Evolutionary conservation across 2,888 invertebrate genomes (phyloP).

Genomic region (Acronicta psi): DNA sequence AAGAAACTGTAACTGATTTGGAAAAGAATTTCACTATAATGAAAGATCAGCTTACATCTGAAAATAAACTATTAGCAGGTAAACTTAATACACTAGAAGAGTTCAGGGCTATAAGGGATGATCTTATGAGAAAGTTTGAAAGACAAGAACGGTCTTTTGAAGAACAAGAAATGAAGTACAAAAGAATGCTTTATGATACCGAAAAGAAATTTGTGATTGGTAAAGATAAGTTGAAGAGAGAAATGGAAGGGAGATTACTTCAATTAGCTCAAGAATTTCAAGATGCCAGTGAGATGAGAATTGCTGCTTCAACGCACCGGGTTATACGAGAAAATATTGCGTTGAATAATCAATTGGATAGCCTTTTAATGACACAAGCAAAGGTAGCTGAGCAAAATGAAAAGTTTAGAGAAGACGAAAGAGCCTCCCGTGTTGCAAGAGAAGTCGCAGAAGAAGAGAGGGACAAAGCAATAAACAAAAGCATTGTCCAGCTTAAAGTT

Average conservation of each 20-base stretch:
- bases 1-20: slow-evolving; percentile 91
- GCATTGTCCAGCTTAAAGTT: slow-evolving; percentile 90
- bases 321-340: slow-evolving; percentile 95
- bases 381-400: slow-evolving; percentile 90
- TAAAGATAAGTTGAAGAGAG: slow-evolving; percentile 95
- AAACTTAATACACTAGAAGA: slow-evolving; percentile 97
- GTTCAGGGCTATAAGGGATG: slow-evolving; percentile 95
- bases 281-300: slow-evolving; percentile 94
- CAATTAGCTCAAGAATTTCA: slow-evolving; percentile 95
- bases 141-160: slow-evolving; percentile 93
- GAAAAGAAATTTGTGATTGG: slow-evolving; percentile 93
- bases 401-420: slow-evolving; percentile 89
- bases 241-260: slow-evolving; percentile 94
- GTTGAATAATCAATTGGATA: slow-evolving; percentile 93
- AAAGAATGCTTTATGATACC: slow-evolving; percentile 93
- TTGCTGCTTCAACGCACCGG: slow-evolving; percentile 96
- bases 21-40: slow-evolving; percentile 92
- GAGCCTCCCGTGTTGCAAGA: slow-evolving; percentile 85
- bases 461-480: slow-evolving; percentile 90
- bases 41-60: slow-evolving; percentile 95
- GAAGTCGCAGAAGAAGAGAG: slow-evolving; percentile 90
- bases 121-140: slow-evolving; percentile 94
- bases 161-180: slow-evolving; percentile 93
- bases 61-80: slow-evolving; percentile 95
- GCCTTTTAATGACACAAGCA: slow-evolving; percentile 90